Evolutionary conservation across 2,113 vertebrate species (phyloP), one percentile per base, ranked within the genome.

Genomic region (Paratilapia polleni): DNA sequence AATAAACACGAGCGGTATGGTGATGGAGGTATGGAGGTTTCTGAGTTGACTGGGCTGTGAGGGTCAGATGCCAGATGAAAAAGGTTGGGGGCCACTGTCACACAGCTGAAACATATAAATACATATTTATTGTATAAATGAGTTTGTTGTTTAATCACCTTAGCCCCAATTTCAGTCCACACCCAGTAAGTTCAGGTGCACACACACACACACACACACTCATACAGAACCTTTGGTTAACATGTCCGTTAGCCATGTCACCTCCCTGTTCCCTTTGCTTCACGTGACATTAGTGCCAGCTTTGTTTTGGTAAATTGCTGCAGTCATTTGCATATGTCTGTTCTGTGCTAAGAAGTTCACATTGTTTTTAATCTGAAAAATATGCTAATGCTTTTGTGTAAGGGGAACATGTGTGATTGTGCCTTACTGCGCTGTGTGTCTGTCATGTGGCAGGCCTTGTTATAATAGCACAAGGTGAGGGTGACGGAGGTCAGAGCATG

Each of bases 301-400:
- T 92, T 94, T 92, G 93, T 94, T 91, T 93, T 89, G 91, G 81
- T 86, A 93, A 93, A 94, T 93, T 94, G 92, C 91, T 60, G 88
- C 82, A 17, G 47, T 80, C 78, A 94, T 94, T 94, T 94, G 92
- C 94, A 94, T 94, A 88, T 76, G 90, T 91, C 90, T 83, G 86
- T 86, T 84, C 80, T 58, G 83, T 75, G 89, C 87, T 85, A 79
- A 85, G 78, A 90, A 91, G 82, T 93, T 88, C 89, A 87, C 90
- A 88, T 93, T 93, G 94, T 93, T 92, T 92, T 88, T 87, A 89
- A 92, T 90, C 49, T 6, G 85, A 58, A 68, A 87, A 94, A 92
- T 87, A 92, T 93, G 92, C 91, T 83, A 94, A 94, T 93, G 85
- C 62, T 8, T 81, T 63, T 58, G 81, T 85, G 78, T 8, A 47